A percentile compares a stretch with the other conserved stretches of the same genome.
phyloP scores from a whole-genome alignment of 1,140 invertebrate genomes.

The Eumaeus atala region DNA sequence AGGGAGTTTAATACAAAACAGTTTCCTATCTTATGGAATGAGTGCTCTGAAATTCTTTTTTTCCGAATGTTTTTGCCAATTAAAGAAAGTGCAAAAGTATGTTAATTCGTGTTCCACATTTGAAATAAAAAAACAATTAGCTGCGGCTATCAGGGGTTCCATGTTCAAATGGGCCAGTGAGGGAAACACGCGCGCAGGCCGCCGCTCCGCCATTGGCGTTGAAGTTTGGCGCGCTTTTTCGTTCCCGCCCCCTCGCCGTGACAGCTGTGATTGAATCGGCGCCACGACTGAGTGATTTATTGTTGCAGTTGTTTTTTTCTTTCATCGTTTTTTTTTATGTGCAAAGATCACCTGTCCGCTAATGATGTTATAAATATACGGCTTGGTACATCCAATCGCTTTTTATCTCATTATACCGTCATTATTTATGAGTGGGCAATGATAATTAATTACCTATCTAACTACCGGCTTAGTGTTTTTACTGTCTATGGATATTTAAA shows the following conservation, averaged over 20 bases:
- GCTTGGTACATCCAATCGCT: too few species aligned
- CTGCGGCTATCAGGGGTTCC: constrained; percentile 45
- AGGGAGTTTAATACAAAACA: too few species aligned
- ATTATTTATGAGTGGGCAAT: too few species aligned
- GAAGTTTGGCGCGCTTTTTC: constrained; percentile 67
- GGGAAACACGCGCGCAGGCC: constrained; percentile 34
- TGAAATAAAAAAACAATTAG: constrained; percentile 25
- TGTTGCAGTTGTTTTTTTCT: constrained; percentile 33
- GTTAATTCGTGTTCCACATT: constrained; percentile 15
- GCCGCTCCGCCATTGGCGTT: constrained; percentile 61
- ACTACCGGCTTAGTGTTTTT: too few species aligned
- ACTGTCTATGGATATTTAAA: too few species aligned
- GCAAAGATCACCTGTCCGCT: too few species aligned
- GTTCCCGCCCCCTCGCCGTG: constrained; percentile 55
- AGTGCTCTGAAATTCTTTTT: not conserved
- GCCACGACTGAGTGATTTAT: constrained; percentile 62
- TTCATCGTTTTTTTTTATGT: not conserved
- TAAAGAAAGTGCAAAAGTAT: not conserved
- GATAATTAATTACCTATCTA: too few species aligned
- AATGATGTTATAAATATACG: too few species aligned
- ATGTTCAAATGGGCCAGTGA: constrained; percentile 56
- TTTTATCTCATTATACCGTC: too few species aligned
- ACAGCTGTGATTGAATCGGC: constrained; percentile 63
- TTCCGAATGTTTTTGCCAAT: not conserved
- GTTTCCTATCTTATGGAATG: too few species aligned